Base-by-base conservation (phyloP, 2,797 vertebrate genomes). In the Myripristis jacobus region DNA sequence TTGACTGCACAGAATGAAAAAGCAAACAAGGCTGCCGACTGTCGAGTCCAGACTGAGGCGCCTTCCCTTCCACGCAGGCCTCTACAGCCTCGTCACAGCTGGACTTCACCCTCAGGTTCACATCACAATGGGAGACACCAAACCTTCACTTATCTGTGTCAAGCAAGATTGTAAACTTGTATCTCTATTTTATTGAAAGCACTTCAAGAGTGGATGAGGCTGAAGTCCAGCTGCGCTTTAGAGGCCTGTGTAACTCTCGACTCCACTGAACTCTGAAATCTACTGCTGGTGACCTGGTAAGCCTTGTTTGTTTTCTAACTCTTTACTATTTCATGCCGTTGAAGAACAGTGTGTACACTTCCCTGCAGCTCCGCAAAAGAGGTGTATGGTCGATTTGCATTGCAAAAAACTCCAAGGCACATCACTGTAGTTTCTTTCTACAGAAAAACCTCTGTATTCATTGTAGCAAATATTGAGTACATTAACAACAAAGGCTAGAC, bases 31-130 rank as follows among this genome's bases (percentile, higher is more conserved):
- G 69, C 31, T 18, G 51, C 54, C 4, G 60, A 51, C 21, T 53
- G 18, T n/a, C 66, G 87, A 85, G 83, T 71, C 79, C 64, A 81
- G 87, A 88, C 71, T 65, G 56, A 68, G 73, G 69, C 52, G 50
- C 34, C 16, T 51, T 44, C 65, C 63, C 66, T 79, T 61, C 73
- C 76, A 73, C 70, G 67, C 46, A 59, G 56, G n/a, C 47, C 51
- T 77, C 66, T 76, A 57, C n/a, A 79, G 53, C 55, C 73, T 62
- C 75, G 73, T 87, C 83, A 82, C 68, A 53, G 52, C 62, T 90
- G 93, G 93, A 95, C 94, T 94, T 95, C 89, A 89, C 80, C 86
- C 88, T 81, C 77, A 51, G 77, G 67, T 84, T 90, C 81, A 83
- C 80, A 85, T 87, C 79, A 88, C 78, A 78, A 61, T 66, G 58